Evolutionary conservation across 2,113 vertebrate species (phyloP).

Genomic region (Calonectris borealis): DNA sequence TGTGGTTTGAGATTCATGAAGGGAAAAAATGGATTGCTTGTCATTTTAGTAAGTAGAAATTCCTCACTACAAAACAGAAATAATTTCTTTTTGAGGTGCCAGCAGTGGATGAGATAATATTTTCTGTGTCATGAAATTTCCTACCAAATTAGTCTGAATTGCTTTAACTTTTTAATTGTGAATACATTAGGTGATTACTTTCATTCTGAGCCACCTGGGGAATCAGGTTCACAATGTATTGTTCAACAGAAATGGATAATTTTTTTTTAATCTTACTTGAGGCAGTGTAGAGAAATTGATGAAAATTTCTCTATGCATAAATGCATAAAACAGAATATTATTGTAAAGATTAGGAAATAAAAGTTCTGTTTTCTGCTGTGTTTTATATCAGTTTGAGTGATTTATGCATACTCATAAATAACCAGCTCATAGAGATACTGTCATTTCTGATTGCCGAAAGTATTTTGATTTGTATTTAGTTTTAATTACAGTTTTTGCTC

Average conservation of each 20-base stretch:
- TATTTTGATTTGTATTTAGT: constrained; percentile 65
- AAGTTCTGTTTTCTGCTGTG: constrained; percentile 10
- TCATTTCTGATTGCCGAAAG: constrained; percentile 54
- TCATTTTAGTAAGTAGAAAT: background rate
- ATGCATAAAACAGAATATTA: background rate
- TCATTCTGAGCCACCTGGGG: background rate
- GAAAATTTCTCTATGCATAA: background rate
- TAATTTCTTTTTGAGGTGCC: background rate
- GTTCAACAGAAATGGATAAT: background rate
- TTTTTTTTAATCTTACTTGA: background rate
- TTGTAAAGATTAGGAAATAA: constrained; percentile 3
- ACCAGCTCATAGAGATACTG: constrained; percentile 6
- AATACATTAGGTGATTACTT: background rate
- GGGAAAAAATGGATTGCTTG: background rate
- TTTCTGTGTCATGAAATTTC: background rate
- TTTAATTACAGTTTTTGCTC: constrained; percentile 74
- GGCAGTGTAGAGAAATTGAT: background rate
- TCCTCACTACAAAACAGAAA: background rate
- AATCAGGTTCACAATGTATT: background rate
- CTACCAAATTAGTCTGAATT: background rate
- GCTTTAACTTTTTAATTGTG: background rate
- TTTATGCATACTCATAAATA: constrained; percentile 47
- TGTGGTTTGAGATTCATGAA: background rate
- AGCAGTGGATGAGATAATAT: background rate
- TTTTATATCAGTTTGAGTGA: constrained; percentile 15